Conservation (phyloP, 2,888 invertebrate species). For the Furcula furcula region DNA sequence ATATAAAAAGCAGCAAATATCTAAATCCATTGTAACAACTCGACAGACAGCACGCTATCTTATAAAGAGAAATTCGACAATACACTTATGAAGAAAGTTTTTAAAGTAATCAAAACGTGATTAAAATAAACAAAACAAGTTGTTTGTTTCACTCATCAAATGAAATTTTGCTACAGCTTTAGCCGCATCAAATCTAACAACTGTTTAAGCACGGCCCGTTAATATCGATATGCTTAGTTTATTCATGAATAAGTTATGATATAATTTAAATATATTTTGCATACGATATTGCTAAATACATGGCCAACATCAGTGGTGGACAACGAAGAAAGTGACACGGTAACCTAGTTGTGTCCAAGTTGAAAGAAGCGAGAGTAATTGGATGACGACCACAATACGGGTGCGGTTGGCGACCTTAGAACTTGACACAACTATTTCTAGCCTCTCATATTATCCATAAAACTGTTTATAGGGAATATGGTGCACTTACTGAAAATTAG, state of each 20-base stretch:
- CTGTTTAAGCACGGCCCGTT: conserved; percentile 13
- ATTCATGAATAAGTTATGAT: conserved; percentile 6
- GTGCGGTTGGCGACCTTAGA: conserved; percentile 17
- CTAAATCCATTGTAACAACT: conserved; percentile 54
- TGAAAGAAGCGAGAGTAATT: conserved; percentile 62
- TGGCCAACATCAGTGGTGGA: conserved; percentile 38
- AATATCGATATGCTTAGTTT: conserved; percentile 3
- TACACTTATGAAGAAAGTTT: conserved; percentile 72
- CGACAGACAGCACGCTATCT: conserved; percentile 41
- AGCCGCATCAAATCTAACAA: conserved; percentile 12
- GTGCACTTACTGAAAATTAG: conserved; percentile 16
- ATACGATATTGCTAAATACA: conserved; percentile 30
- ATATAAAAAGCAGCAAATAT: conserved; percentile 54
- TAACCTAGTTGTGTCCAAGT: conserved; percentile 55
- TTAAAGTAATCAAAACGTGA: conserved; percentile 58
- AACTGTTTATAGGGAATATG: conserved; percentile 2
- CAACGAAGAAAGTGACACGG: conserved; percentile 68
- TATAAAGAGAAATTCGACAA: conserved; percentile 71
- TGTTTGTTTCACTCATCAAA: conserved; percentile 43
- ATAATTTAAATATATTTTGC: conserved; percentile 2
- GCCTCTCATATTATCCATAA: background rate
- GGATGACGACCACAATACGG: conserved; percentile 34
- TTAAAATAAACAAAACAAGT: conserved; percentile 65
- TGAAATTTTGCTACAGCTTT: conserved; percentile 32
- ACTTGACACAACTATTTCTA: conserved; percentile 14